Evolutionary conservation across 92 coral and sea anemone species (phyloP), one percentile per base, ranked within the genome.

Genomic region (Porites divaricata): DNA sequence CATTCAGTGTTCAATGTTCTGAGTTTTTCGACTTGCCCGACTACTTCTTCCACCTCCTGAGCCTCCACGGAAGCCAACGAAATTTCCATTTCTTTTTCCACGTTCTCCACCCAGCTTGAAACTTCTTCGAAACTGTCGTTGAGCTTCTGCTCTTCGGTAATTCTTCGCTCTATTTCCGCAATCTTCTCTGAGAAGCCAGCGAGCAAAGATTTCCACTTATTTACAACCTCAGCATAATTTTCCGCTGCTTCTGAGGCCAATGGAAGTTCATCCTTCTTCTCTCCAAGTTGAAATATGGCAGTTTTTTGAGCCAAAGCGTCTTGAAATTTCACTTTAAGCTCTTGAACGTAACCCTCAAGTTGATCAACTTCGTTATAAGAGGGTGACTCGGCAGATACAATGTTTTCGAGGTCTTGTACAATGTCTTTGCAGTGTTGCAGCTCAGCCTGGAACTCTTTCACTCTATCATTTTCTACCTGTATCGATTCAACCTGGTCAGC

Each of bases 51-150:
- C 14, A 84, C 28, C 76, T 83, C 88, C 86, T 81, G 81, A 75
- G 89, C 86, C 25, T 86, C 62, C 20, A 77, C 89, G 9, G 84
- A 26, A 17, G 86, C 75, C 1, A 78, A 74, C 9, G 90, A 87
- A 67, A 85, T 56, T n/a, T 89, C 98, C 71, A 89, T 54, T 45
- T 92, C 95, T 54, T 87, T 87, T 74, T 89, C 94, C 12, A 91
- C 75, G 64, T 56, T 76, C 50, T 89, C 88, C 54, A 94, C 61
- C 95, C 98, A 92, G 17, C 77, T 84, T 6, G 90, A 85, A 75
- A 90, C 91, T 45, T 92, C 91, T 17, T 83, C 85, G 41, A 92
- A 70, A 76, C 92, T 90, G 45, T 86, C 84, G 51, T 85, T 87
- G 7, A 94, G 66, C 24, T 94, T 89, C 25, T 81, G 85, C 76